Evolutionary conservation across 1,140 invertebrate species (phyloP).

Genomic region (Monochamus saltuarius): DNA sequence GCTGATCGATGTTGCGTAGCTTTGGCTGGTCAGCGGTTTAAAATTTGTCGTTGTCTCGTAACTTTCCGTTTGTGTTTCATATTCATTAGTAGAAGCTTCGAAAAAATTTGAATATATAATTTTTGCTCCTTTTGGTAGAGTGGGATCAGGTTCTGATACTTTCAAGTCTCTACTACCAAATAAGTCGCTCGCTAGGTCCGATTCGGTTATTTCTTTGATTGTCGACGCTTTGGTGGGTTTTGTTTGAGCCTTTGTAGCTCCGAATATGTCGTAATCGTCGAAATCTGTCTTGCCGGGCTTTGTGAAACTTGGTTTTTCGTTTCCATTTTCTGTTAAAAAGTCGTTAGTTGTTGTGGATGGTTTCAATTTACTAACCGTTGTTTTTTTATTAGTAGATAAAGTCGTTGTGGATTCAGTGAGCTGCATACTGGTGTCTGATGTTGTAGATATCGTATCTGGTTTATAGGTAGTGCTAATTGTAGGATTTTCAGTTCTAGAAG

Average conservation of each 20-base stretch:
- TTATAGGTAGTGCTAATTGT: not conserved
- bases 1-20: conserved; percentile 50
- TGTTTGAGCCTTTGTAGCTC: conserved; percentile 14
- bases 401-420: conserved; percentile 14
- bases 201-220: conserved; percentile 24
- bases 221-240: conserved; percentile 10
- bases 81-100: conserved; percentile 32
- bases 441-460: not conserved
- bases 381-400: conserved; percentile 11
- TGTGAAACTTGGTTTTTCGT: conserved; percentile 20
- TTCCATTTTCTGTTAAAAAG: conserved; percentile 23
- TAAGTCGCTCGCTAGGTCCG: conserved; percentile 27
- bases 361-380: conserved; percentile 1
- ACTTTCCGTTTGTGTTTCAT: not conserved
- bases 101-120: conserved; percentile 44
- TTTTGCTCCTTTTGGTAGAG: conserved; percentile 25
- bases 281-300: conserved; percentile 25
- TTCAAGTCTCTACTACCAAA: conserved; percentile 28
- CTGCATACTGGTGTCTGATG: not conserved
- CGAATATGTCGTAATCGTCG: conserved; percentile 38
- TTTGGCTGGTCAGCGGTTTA: conserved; percentile 47
- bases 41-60: conserved; percentile 8
- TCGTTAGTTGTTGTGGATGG: conserved; percentile 16
- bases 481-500: conserved; percentile 2
- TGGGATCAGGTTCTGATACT: conserved; percentile 19